phyloP scores from a whole-genome alignment of 2,888 invertebrate species.

The Epinotia demarniana region DNA sequence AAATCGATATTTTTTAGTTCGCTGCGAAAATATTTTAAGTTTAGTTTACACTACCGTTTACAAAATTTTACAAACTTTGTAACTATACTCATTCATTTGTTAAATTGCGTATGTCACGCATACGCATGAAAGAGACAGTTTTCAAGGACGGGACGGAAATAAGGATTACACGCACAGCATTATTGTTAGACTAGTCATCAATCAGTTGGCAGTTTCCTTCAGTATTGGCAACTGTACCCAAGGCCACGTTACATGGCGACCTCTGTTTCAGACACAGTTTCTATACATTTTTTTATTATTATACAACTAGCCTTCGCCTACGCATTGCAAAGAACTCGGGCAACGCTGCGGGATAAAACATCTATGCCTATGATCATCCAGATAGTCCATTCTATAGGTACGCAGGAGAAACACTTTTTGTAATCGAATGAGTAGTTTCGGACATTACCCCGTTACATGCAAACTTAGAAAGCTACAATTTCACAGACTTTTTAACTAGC shows the following conservation, averaged over 20 bases:
- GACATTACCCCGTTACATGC: no score
- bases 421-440: no score
- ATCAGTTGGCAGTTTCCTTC: conserved; percentile 69
- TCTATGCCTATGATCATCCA: no score
- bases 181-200: conserved; percentile 67
- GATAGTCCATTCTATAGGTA: no score
- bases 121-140: conserved; percentile 12
- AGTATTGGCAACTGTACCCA: conserved; percentile 67
- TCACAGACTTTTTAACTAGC: no score
- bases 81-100: conserved; percentile 11
- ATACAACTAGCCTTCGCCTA: no score
- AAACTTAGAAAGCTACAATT: no score
- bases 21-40: background rate
- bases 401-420: no score
- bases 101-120: background rate
- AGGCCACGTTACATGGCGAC: conserved; percentile 55
- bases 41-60: background rate
- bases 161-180: conserved; percentile 63
- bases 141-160: conserved; percentile 60
- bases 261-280: conserved; percentile 56
- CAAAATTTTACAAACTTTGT: background rate
- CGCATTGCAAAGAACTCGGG: no score
- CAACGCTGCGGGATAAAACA: no score
- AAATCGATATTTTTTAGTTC: background rate
- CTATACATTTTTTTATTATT: conserved; percentile 51